Percentiles rank a stretch among this genome's conserved stretches.
These are phyloP conservation scores for Tetramorium parvispinum DNA, from an alignment of 1,140 invertebrate genomes.

Conservation along the genomic window DNA sequence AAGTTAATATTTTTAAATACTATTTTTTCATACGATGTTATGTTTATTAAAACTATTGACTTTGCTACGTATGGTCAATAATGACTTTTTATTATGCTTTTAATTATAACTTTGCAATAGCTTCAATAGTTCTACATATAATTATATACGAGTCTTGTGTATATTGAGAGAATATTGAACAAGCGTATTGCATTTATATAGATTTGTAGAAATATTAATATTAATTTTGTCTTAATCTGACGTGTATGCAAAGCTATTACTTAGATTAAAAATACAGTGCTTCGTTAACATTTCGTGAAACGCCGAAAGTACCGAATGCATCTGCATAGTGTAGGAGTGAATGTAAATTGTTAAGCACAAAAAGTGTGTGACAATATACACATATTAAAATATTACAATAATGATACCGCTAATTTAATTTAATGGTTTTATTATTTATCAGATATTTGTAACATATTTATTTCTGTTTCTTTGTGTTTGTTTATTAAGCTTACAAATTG, in stretches of 20 bases:
- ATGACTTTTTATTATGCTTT: not conserved
- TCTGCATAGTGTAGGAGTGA: not conserved
- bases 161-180: not conserved
- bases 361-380: not conserved
- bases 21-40: not conserved
- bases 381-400: not conserved
- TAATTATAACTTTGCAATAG: not conserved
- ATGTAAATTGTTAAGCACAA: not conserved
- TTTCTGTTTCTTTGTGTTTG: not conserved
- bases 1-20: constrained; percentile 2
- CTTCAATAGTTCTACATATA: not conserved
- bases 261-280: constrained; percentile 9
- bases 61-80: not conserved
- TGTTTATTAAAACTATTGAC: not conserved
- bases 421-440: not conserved
- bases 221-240: not conserved
- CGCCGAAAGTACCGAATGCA: not conserved
- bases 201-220: not conserved
- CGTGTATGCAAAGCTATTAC: not conserved
- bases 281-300: not conserved
- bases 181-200: not conserved
- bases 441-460: not conserved
- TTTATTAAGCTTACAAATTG: not conserved
- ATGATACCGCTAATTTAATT: not conserved
- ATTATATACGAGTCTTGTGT: not conserved